Evolutionary conservation across 2,113 vertebrate genomes (phyloP), one percentile per base, ranked within the genome.

Genomic region (Chauna torquata): DNA sequence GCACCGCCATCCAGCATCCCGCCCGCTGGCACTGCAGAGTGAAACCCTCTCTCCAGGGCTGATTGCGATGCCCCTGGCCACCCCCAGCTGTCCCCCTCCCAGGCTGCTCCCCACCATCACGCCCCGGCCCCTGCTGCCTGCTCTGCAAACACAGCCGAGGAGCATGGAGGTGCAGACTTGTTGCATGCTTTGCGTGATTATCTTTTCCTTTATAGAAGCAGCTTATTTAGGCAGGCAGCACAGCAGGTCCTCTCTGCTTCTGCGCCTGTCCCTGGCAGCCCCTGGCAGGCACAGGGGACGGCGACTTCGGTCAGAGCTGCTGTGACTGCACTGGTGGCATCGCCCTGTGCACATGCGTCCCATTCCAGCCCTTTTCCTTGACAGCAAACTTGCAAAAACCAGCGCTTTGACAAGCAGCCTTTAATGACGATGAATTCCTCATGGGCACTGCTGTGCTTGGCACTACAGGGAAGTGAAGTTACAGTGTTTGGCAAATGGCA

Each of bases 301-400:
- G 17, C n/a, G 12, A 11, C 45, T 23, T n/a, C 50, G 52, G 9
- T 34, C 30, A 0, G 3, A 68, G 59, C 54, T 49, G 86, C 79
- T 36, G 86, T 16, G 62, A 44, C 42, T 2, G 3, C 3, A n/a
- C 68, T 32, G 34, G 18, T 54, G 65, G 28, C 79, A 45, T 65
- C 32, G 14, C 52, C 3, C 0, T 2, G 38, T 13, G 8, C 65
- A 52, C 2, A 0, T 38, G 28, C 2, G 3, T 14, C 24, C 27
- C 15, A 8, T 17, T 23, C 70, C 6, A 1, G 36, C 24, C 27
- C 54, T 45, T 25, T 24, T 45, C 28, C n/a, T 54, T 2, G 1
- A 45, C 28, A 72, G 22, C 65, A 24, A 70, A 22, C 20, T 52
- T 23, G 54, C 14, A 34, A 50, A 52, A 61, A 38, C 22, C 17